These are phyloP conservation scores for Wiebesia pumilae DNA, from an alignment of 1,140 invertebrate genomes.

Conservation along the genomic window DNA sequence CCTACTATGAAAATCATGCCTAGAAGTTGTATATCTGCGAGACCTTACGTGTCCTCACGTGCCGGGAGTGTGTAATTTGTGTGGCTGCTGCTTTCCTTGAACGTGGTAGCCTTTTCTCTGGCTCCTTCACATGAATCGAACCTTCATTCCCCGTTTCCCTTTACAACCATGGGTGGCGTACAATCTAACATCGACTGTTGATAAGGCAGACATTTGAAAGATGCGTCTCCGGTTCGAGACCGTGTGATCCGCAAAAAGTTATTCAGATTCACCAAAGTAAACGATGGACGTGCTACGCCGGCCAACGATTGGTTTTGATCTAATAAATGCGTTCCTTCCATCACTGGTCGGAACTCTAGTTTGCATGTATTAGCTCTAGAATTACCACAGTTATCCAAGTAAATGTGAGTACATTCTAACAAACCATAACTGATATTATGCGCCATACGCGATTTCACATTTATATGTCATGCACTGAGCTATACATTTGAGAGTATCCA, in stretches of 20 bases:
- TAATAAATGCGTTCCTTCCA: conserved; percentile 85
- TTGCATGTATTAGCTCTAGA: conserved; percentile 90
- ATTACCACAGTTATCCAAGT: conserved; percentile 90
- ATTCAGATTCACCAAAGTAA: conserved; percentile 75
- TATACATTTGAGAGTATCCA: too few species aligned
- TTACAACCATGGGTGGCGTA: conserved; percentile 83
- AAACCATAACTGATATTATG: conserved; percentile 85
- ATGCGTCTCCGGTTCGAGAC: conserved; percentile 84
- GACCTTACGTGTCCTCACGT: conserved; percentile 84
- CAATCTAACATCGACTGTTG: conserved; percentile 82
- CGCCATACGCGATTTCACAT: conserved; percentile 87
- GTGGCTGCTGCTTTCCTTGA: conserved; percentile 89
- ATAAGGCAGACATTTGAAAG: conserved; percentile 93
- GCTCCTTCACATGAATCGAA: conserved; percentile 78
- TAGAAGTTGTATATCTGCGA: too few species aligned
- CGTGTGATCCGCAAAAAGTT: conserved; percentile 77
- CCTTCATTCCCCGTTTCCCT: conserved; percentile 80
- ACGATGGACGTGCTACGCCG: conserved; percentile 31
- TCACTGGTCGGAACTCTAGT: conserved; percentile 79
- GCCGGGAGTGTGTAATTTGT: conserved; percentile 90
- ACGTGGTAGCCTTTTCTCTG: conserved; percentile 94
- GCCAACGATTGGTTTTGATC: conserved; percentile 79
- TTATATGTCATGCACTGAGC: conserved; percentile 83
- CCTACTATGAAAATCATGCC: too few species aligned
- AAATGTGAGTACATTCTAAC: conserved; percentile 74